phyloP scores from a whole-genome alignment of 2,113 vertebrate genomes.

The Sceloporus tristichus region DNA sequence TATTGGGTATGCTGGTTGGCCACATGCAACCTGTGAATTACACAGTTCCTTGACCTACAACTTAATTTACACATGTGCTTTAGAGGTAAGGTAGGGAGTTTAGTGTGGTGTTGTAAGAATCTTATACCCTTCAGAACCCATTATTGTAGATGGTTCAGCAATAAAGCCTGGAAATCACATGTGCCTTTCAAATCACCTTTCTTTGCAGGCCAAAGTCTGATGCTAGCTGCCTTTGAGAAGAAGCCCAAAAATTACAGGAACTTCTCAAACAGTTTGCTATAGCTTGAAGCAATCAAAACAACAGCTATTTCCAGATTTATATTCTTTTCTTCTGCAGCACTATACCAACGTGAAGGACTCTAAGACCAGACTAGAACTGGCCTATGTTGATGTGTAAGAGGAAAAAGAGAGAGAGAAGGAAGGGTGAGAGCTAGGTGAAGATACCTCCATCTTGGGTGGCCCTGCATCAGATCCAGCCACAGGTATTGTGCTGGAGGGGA shows the following conservation, averaged over 20 bases:
- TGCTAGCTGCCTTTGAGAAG: not conserved
- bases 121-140: not conserved
- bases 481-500: slow-evolving; percentile 25
- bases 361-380: slow-evolving; percentile 1
- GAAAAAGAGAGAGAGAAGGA: not conserved
- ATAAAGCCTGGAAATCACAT: not conserved
- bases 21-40: no score
- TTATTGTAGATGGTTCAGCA: not conserved
- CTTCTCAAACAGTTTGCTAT: slow-evolving; percentile 10
- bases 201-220: not conserved
- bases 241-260: not conserved
- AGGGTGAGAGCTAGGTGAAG: slow-evolving; percentile 3
- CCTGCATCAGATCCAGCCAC: slow-evolving; percentile 23
- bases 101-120: no score
- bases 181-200: slow-evolving; percentile 5
- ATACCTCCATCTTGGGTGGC: slow-evolving; percentile 36
- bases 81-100: no score
- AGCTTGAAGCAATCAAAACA: slow-evolving; percentile 20
- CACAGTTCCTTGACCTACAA: no score
- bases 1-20: no score
- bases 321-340: not conserved
- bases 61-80: no score
- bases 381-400: not conserved
- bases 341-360: slow-evolving; percentile 1
- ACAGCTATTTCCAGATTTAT: slow-evolving; percentile 27